Percentiles rank a stretch among this genome's conserved stretches.
Evolutionary conservation across 2,888 invertebrate genomes (phyloP).

Genomic region (Belgica antarctica): DNA sequence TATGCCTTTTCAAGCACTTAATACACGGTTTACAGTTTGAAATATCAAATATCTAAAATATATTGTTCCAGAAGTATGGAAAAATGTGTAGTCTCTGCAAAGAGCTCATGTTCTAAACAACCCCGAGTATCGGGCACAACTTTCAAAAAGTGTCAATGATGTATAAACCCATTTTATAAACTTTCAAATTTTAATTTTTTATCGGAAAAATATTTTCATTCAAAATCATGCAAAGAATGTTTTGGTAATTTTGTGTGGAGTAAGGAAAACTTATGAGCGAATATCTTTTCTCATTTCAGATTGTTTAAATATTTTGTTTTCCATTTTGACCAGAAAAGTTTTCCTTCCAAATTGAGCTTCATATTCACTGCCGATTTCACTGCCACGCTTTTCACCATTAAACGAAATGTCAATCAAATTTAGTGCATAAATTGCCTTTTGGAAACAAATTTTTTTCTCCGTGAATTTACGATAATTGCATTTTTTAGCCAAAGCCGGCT

Average conservation of each 20-base stretch:
- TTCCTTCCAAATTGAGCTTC: slow-evolving; percentile 5
- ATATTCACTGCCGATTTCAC: slow-evolving; percentile 16
- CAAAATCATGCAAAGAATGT: slow-evolving; percentile 16
- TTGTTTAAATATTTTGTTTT: slow-evolving; percentile 13
- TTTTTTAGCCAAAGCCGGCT: not conserved
- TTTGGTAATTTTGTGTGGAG: not conserved
- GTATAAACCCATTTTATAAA: too few relatives aligned
- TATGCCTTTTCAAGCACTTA: too few relatives aligned
- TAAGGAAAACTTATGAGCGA: slow-evolving; percentile 6
- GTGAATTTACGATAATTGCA: slow-evolving; percentile 23
- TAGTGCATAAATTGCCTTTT: slow-evolving; percentile 8
- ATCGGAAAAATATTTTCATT: not conserved
- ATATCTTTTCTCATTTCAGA: slow-evolving; percentile 19
- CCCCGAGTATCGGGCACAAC: too few relatives aligned
- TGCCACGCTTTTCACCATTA: not conserved
- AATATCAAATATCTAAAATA: too few relatives aligned
- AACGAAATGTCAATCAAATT: slow-evolving; percentile 39
- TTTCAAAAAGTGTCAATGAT: too few relatives aligned
- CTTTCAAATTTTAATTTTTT: not conserved
- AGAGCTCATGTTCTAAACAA: too few relatives aligned
- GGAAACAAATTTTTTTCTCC: slow-evolving; percentile 14
- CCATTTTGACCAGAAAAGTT: slow-evolving; percentile 20
- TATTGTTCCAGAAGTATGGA: too few relatives aligned
- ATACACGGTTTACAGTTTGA: too few relatives aligned
- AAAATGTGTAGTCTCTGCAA: too few relatives aligned